Percentiles rank a stretch among this genome's conserved stretches.
phyloP scores from a whole-genome alignment of 2,888 invertebrate genomes.

The Phanerotoma sp. region DNA sequence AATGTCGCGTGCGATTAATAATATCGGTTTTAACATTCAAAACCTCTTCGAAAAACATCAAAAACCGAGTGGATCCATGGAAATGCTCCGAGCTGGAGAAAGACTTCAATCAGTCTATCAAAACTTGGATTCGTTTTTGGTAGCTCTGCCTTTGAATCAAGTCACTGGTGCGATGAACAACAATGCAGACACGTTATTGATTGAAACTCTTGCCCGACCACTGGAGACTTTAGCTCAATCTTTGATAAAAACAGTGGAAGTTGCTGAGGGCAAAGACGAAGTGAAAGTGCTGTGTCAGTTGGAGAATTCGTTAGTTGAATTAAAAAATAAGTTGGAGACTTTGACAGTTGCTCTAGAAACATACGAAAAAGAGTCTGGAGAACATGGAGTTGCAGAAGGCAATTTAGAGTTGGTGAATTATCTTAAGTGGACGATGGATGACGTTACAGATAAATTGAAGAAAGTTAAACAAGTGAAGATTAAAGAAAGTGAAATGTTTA shows the following conservation, averaged over 20 bases:
- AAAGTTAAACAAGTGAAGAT: conserved; percentile 17
- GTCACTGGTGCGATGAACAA: conserved; percentile 30
- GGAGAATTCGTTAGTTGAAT: conserved; percentile 40
- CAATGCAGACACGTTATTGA: conserved; percentile 50
- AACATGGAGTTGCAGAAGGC: conserved; percentile 37
- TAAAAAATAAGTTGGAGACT: conserved; percentile 44
- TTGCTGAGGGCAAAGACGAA: conserved; percentile 20
- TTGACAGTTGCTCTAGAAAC: conserved; percentile 46
- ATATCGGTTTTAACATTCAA: conserved; percentile 35
- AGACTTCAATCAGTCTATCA: conserved; percentile 31
- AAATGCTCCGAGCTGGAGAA: conserved; percentile 23
- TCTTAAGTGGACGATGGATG: conserved; percentile 30
- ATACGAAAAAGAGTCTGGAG: conserved; percentile 39
- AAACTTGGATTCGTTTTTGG: conserved; percentile 32
- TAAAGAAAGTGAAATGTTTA: background rate
- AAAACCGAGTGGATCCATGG: conserved; percentile 15
- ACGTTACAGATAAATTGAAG: conserved; percentile 26
- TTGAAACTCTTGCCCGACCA: conserved; percentile 48
- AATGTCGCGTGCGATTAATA: conserved; percentile 40
- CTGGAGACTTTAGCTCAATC: conserved; percentile 42
- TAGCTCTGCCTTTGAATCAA: conserved; percentile 27
- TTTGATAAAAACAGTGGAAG: conserved; percentile 31
- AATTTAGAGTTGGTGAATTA: conserved; percentile 35
- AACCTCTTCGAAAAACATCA: conserved; percentile 7
- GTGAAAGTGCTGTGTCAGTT: conserved; percentile 27